Conservation (phyloP, 2,888 invertebrate species). For the Ecdyonurus torrentis region DNA sequence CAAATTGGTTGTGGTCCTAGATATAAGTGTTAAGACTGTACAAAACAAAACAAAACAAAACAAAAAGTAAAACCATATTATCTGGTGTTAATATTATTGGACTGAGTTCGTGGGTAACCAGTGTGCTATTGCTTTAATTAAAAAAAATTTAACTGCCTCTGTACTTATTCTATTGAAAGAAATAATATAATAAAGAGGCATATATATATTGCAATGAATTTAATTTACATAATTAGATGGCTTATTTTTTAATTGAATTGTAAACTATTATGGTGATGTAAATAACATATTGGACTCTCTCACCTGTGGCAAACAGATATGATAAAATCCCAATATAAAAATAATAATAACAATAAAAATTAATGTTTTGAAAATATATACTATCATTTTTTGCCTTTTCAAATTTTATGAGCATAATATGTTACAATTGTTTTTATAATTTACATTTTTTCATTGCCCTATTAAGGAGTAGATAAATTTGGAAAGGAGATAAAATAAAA, state of each 20-base stretch:
- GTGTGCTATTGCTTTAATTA: neutral
- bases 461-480: no score
- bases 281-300: neutral
- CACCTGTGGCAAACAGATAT: neutral
- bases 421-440: no score
- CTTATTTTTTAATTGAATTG: neutral
- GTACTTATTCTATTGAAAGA: neutral
- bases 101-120: neutral
- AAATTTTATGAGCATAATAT: no score
- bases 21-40: no score
- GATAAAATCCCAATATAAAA: neutral
- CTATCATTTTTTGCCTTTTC: no score
- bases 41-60: no score
- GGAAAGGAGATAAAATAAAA: no score
- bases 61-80: no score
- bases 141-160: neutral
- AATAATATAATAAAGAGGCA: neutral
- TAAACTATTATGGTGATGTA: neutral
- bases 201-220: neutral
- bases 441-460: no score
- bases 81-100: neutral
- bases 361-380: no score
- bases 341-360: neutral
- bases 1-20: no score
- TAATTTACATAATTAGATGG: neutral